These are phyloP conservation scores for Gobiocypris rarus DNA, from an alignment of 2,113 vertebrate genomes.

Conservation along the genomic window DNA sequence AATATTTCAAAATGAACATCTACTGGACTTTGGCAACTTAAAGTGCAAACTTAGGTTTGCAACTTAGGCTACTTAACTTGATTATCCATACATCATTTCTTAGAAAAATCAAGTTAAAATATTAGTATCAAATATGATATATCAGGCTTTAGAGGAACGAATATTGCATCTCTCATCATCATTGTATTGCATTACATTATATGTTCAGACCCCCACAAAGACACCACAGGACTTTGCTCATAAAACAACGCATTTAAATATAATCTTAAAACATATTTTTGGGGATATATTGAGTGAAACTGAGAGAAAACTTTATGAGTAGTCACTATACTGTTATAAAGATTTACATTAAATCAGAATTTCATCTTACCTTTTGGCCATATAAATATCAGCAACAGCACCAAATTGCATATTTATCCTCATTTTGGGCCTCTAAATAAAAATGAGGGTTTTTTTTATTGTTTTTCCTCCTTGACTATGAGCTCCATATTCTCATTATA, in stretches of 20 bases:
- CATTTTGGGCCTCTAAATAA: neutral
- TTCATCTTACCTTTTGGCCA: too few relatives aligned
- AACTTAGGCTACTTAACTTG: neutral
- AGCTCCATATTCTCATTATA: neutral
- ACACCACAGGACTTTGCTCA: too few relatives aligned
- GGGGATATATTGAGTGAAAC: too few relatives aligned
- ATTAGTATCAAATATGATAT: neutral
- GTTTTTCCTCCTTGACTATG: neutral
- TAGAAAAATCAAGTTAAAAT: neutral
- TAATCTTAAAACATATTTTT: too few relatives aligned
- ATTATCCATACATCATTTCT: neutral
- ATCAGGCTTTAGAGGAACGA: neutral
- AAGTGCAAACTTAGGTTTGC: too few relatives aligned
- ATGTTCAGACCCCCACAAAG: neutral
- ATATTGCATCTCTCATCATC: neutral
- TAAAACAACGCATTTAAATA: too few relatives aligned
- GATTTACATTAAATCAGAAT: too few relatives aligned
- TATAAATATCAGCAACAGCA: neutral
- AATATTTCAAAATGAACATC: neutral
- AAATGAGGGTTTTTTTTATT: neutral
- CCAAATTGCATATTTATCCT: neutral
- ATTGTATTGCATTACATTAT: neutral
- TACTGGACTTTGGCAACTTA: neutral
- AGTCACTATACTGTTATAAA: too few relatives aligned
- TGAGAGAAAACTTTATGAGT: too few relatives aligned